These are phyloP conservation scores for Lottia gigantea DNA, from an alignment of 2,888 invertebrate genomes.

Conservation along the genomic window DNA sequence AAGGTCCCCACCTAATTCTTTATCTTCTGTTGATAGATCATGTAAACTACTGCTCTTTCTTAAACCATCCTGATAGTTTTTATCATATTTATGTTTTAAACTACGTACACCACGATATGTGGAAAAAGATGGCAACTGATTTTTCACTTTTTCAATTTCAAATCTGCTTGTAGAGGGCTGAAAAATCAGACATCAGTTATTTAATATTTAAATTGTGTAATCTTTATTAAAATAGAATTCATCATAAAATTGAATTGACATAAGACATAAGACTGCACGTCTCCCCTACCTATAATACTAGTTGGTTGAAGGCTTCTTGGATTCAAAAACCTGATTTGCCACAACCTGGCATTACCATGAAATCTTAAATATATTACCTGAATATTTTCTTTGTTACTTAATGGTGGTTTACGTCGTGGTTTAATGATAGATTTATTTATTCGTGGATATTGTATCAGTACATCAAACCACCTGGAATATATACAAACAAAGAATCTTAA, in stretches of 20 bases:
- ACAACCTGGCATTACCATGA: no score
- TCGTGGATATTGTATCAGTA: slow-evolving; percentile 79
- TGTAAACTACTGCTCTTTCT: slow-evolving; percentile 64
- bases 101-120: slow-evolving; percentile 64
- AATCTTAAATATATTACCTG: slow-evolving; percentile 37
- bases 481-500: no score
- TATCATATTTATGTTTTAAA: slow-evolving; percentile 63
- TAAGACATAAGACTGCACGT: no score
- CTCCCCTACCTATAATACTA: no score
- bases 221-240: no score
- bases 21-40: slow-evolving; percentile 52
- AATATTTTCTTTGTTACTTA: slow-evolving; percentile 55
- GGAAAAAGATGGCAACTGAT: slow-evolving; percentile 41
- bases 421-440: slow-evolving; percentile 54
- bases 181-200: neutral
- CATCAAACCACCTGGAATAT: slow-evolving; percentile 79
- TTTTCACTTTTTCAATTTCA: slow-evolving; percentile 47
- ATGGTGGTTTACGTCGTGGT: slow-evolving; percentile 48
- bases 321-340: no score
- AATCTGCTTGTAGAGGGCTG: slow-evolving; percentile 29
- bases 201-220: no score
- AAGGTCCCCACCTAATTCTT: slow-evolving; percentile 36
- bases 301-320: no score
- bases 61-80: slow-evolving; percentile 59
- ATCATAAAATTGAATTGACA: no score